phyloP scores from a whole-genome alignment of 92 coral and sea anemone genomes.

The Nematostella vectensis region DNA sequence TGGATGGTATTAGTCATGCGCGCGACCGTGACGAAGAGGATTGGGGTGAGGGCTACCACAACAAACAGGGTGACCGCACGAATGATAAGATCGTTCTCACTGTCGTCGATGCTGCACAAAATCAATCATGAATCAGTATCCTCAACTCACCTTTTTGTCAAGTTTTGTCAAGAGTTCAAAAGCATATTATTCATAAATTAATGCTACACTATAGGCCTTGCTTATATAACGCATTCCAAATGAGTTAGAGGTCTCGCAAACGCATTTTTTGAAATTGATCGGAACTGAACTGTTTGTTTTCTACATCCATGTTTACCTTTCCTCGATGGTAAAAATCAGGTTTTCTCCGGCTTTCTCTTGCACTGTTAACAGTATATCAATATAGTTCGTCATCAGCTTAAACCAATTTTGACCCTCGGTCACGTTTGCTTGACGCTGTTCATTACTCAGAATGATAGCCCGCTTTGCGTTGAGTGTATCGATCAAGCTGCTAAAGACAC shows the following conservation, averaged over 20 bases:
- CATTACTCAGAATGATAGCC: slow-evolving; percentile 26
- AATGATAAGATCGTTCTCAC: slow-evolving; percentile 10
- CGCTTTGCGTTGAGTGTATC: slow-evolving; percentile 11
- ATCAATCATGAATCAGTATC: no score
- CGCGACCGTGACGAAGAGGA: slow-evolving; percentile 34
- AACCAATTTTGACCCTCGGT: slow-evolving; percentile 38
- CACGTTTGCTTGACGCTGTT: slow-evolving; percentile 2
- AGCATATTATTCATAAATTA: no score
- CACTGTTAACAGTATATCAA: slow-evolving; percentile 31
- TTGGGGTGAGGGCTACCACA: slow-evolving; percentile 32
- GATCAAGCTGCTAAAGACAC: background rate
- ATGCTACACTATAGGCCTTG: no score
- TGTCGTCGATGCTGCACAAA: slow-evolving; percentile 12
- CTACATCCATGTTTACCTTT: no score
- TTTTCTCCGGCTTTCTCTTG: slow-evolving; percentile 31
- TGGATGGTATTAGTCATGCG: slow-evolving; percentile 50
- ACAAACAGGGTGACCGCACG: slow-evolving; percentile 21
- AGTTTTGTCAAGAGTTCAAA: no score
- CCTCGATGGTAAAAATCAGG: slow-evolving; percentile 10
- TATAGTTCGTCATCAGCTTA: slow-evolving; percentile 41
- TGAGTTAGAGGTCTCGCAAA: no score
- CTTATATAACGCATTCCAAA: no score
- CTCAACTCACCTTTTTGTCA: no score
- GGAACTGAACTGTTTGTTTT: no score
- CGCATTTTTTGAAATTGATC: no score